Evolutionary conservation across 2,888 invertebrate species (phyloP).

Genomic region (Mantis religiosa): DNA sequence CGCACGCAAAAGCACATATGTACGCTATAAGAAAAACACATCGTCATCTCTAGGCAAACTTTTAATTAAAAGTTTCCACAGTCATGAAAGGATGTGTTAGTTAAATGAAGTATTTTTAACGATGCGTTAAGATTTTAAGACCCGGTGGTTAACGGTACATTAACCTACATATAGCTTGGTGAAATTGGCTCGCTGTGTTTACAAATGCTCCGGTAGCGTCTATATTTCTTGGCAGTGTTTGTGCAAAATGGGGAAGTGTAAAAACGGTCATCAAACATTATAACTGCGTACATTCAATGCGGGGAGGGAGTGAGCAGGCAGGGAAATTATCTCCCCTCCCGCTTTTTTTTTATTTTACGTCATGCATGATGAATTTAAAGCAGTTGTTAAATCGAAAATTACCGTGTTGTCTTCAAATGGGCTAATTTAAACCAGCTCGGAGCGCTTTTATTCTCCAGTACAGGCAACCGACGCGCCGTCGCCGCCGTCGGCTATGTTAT

Average conservation of each 20-base stretch:
- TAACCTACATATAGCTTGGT: too few species aligned
- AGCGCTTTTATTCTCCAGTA: not conserved
- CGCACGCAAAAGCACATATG: too few species aligned
- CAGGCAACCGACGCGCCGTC: too few species aligned
- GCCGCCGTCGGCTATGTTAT: too few species aligned
- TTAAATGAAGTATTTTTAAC: too few species aligned
- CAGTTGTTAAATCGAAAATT: not conserved
- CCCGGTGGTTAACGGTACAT: too few species aligned
- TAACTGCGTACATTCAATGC: not conserved
- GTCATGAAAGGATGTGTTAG: too few species aligned
- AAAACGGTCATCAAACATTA: too few species aligned
- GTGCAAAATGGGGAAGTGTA: not conserved
- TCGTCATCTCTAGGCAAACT: too few species aligned
- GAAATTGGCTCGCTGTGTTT: not conserved
- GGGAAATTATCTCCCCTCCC: not conserved
- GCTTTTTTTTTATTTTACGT: not conserved
- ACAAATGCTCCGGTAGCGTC: not conserved
- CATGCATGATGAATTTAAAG: not conserved
- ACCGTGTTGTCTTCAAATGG: not conserved
- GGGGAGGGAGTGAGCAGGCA: not conserved
- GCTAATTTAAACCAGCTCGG: not conserved
- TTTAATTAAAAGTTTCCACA: too few species aligned
- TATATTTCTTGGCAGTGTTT: not conserved
- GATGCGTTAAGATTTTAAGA: too few species aligned
- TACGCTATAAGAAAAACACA: too few species aligned